Base-by-base conservation (phyloP, 2,113 vertebrate species). In the Hepsetus odoe region DNA sequence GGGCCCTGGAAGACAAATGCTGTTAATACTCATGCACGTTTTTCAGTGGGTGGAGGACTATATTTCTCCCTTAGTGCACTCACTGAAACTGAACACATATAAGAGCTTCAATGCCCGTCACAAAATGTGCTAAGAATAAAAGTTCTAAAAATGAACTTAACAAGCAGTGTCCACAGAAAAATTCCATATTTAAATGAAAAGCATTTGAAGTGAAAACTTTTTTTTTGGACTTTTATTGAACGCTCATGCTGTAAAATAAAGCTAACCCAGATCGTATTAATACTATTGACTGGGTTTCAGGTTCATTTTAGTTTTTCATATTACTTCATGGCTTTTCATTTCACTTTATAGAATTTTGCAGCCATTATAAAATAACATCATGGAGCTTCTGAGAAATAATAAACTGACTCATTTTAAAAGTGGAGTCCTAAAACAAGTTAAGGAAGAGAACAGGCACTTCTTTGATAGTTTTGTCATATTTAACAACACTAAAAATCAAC, bases 101-200 rank as follows among this genome's bases (percentile, higher is more conserved):
- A 59, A 76, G 8, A 55, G 26, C 10, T 5, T 59, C n/a, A 59
- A 38, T 33, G 18, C 24, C 22, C 46, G 16, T 79, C 71, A 69
- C 24, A 42, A 76, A 59, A 61, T 33, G 24, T 58, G 6, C 59
- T 7, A 18, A 7, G 2, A 32, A 38, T 59, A 44, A 42, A 5
- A 73, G 32, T 33, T 9, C 51, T 77, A 58, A 40, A 72, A 49
- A 72, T 71, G 33, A n/a, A 38, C 77, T 72, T 72, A 72, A 77
- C 10, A 38, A 77, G 22, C 22, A 9, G n/a, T 38, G 22, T 46
- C 24, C 14, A 14, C 14, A 65, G 8, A 24, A 71, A 68, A 42
- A 71, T 26, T 58, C 4, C 32, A 58, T 66, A 49, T 28, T 13
- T 62, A 68, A 68, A 40, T 32, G 9, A 69, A 35, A 2, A 18